Percentiles rank a stretch among this genome's conserved stretches.
phyloP scores from a whole-genome alignment of 2,888 invertebrate species.

The Ectemnius continuus region DNA sequence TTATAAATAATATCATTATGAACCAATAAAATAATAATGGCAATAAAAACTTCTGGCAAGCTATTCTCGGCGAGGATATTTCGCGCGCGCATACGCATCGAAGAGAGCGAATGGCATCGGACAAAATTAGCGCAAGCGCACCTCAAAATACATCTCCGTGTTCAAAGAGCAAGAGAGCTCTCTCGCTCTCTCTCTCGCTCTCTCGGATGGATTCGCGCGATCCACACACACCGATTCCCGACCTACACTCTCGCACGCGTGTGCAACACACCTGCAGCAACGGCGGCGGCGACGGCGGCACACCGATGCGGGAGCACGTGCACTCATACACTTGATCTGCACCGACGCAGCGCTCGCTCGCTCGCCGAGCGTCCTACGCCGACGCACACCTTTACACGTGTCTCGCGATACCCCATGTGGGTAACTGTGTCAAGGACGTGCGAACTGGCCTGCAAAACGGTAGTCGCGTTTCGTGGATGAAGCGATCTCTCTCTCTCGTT shows the following conservation, averaged over 20 bases:
- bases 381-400: constrained; percentile 44
- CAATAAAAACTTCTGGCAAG: too few relatives aligned
- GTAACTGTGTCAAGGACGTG: constrained; percentile 79
- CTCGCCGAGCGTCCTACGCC: constrained; percentile 19
- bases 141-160: constrained; percentile 23
- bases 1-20: too few relatives aligned
- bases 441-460: constrained; percentile 76
- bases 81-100: too few relatives aligned
- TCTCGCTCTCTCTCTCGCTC: background rate
- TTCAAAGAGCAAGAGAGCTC: too few relatives aligned
- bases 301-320: constrained; percentile 5
- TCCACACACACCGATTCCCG: constrained; percentile 12
- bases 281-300: constrained; percentile 3
- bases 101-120: too few relatives aligned
- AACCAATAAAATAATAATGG: too few relatives aligned
- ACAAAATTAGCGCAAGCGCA: constrained; percentile 36
- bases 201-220: background rate
- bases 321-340: background rate
- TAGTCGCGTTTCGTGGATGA: constrained; percentile 68
- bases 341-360: constrained; percentile 29
- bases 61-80: too few relatives aligned
- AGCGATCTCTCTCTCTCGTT: constrained; percentile 53
- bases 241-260: constrained; percentile 13
- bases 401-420: constrained; percentile 73
- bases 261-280: constrained; percentile 3